Evolutionary conservation across 2,888 invertebrate genomes (phyloP).

Genomic region (Lomographa bimaculata): DNA sequence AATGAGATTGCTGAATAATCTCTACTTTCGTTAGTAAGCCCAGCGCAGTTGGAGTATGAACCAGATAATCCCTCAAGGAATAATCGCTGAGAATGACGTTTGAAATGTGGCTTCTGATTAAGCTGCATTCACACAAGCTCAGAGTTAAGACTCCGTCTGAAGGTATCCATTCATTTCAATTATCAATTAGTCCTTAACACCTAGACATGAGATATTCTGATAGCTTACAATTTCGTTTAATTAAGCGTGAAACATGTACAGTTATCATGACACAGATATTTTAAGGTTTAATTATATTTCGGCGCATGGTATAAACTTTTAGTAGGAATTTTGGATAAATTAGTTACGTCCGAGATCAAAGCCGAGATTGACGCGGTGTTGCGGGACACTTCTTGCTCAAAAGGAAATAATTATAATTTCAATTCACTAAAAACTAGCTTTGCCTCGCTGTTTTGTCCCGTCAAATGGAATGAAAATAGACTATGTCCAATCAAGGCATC

Average conservation of each 20-base stretch:
- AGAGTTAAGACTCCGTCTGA: conserved; percentile 52
- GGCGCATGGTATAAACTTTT: too few species aligned
- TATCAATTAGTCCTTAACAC: conserved; percentile 77
- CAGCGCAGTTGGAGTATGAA: conserved; percentile 34
- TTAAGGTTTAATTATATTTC: too few species aligned
- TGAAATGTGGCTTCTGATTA: conserved; percentile 75
- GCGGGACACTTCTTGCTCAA: too few species aligned
- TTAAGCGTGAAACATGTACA: conserved; percentile 67
- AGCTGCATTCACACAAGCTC: conserved; percentile 57
- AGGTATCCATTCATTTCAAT: conserved; percentile 28
- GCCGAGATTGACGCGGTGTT: too few species aligned
- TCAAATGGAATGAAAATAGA: too few species aligned
- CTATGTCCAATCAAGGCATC: too few species aligned
- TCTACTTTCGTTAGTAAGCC: conserved; percentile 59
- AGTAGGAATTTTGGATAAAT: too few species aligned
- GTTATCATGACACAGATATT: too few species aligned
- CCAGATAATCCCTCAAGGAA: conserved; percentile 38
- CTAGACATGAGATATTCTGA: conserved; percentile 61
- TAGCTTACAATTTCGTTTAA: conserved; percentile 59
- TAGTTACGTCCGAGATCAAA: too few species aligned
- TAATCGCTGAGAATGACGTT: conserved; percentile 67
- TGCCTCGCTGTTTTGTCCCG: too few species aligned
- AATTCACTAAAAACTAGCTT: too few species aligned
- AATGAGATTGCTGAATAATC: conserved; percentile 68
- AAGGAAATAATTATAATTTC: too few species aligned